Evolutionary conservation across 2,888 invertebrate genomes (phyloP).

Genomic region (Fragum fragum): DNA sequence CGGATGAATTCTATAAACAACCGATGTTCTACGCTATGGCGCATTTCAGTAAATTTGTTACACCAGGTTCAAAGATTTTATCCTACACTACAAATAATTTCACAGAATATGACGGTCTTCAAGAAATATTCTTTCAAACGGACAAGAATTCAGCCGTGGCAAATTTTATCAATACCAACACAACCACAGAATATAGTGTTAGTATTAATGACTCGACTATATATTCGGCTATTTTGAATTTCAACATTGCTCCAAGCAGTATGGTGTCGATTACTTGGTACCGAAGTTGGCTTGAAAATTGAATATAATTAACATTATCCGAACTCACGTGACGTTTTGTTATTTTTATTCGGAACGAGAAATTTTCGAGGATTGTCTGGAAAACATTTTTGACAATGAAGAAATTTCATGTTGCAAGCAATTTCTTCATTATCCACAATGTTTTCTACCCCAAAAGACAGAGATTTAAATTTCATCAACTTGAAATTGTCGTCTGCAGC

Average conservation of each 20-base stretch:
- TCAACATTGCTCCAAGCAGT: slow-evolving; percentile 54
- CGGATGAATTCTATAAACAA: slow-evolving; percentile 94
- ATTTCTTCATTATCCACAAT: too few relatives aligned
- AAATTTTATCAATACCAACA: slow-evolving; percentile 53
- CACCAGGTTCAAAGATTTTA: slow-evolving; percentile 57
- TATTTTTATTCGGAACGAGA: too few relatives aligned
- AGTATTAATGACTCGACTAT: slow-evolving; percentile 35
- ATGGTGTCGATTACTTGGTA: slow-evolving; percentile 56
- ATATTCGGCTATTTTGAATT: slow-evolving; percentile 39
- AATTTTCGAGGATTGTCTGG: too few relatives aligned
- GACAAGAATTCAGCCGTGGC: slow-evolving; percentile 45
- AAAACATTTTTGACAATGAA: too few relatives aligned
- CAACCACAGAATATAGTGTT: neutral
- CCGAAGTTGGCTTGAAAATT: slow-evolving; percentile 5
- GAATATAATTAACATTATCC: too few relatives aligned
- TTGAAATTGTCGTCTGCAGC: too few relatives aligned
- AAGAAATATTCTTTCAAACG: slow-evolving; percentile 49
- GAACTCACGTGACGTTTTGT: too few relatives aligned
- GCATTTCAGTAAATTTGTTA: slow-evolving; percentile 89
- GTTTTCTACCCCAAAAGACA: too few relatives aligned
- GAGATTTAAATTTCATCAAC: too few relatives aligned
- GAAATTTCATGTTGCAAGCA: too few relatives aligned
- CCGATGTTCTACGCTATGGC: slow-evolving; percentile 95
- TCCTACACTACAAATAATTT: slow-evolving; percentile 37
- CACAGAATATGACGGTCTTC: slow-evolving; percentile 32